Base-by-base conservation (phyloP, 1,140 invertebrate genomes). In the Drosophila equinoxialis region DNA sequence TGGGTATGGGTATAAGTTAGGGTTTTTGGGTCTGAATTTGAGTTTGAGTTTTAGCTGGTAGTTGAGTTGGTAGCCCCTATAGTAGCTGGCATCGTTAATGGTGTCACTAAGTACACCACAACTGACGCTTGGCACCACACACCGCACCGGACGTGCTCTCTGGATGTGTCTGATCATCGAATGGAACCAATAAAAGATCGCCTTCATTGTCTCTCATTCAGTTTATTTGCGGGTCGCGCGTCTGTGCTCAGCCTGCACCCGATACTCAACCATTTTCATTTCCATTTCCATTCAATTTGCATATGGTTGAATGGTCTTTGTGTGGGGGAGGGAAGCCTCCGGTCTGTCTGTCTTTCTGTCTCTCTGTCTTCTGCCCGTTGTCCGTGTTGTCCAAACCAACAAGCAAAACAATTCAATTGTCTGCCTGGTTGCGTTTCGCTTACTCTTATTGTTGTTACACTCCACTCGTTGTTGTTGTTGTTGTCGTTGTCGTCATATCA, bases 131-230 rank as follows among this genome's bases (percentile, higher is more conserved):
- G 62, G 41, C 35, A 37, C 35, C 35, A 62, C 54, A 17, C 65
- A 59, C 26, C 63, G 17, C 35, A 72, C 75, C 77, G 75, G 74
- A 80, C 71, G 77, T 66, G 65, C 62, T 65, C 54, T 57, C 69
- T 66, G 17, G 68, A 26, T 42, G 58, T 63, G 55, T 70, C 74
- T 90, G 83, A 91, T 91, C 90, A 91, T 91, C 90, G 90, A 91
- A 91, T 91, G 90, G 90, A 91, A 91, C 90, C 85, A 91, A 91
- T 91, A 91, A 90, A 87, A 91, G 80, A 77, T 79, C 70, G 84
- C 74, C 77, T 89, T 89, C 84, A 87, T 87, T 87, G 84, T 87
- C 84, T 89, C 45, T 48, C 45, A 48, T 7, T 48, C 45, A 8
- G 17, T 48, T 23, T 83, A 82, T 87, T 86, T 71, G 83, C 84